A percentile compares a stretch with the other conserved stretches of the same genome.
phyloP scores from a whole-genome alignment of 1,140 invertebrate species.

The Monomorium pharaonis region DNA sequence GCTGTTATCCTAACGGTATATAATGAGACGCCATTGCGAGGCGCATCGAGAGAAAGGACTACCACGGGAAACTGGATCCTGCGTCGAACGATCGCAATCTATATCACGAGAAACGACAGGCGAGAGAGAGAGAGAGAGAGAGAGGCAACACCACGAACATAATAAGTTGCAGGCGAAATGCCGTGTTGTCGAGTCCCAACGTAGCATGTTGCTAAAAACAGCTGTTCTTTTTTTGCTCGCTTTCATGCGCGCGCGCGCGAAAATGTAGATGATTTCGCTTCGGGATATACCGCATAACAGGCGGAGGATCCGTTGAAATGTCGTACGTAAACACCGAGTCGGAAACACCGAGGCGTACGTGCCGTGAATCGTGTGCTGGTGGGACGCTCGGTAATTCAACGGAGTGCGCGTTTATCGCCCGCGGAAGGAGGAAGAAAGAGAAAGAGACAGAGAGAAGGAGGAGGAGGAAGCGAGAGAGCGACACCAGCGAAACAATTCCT shows the following conservation, averaged over 20 bases:
- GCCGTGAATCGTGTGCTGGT: constrained; percentile 20
- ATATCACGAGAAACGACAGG: constrained; percentile 19
- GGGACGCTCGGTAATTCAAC: background rate
- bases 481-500: constrained; percentile 35
- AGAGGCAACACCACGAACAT: too few species aligned
- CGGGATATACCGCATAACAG: background rate
- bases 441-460: background rate
- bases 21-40: constrained; percentile 27
- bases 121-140: background rate
- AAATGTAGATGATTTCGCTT: background rate
- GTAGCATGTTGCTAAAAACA: constrained; percentile 31
- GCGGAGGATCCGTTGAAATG: constrained; percentile 4
- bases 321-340: background rate
- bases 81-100: constrained; percentile 61
- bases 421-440: background rate
- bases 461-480: constrained; percentile 10
- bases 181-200: constrained; percentile 22
- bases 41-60: constrained; percentile 62
- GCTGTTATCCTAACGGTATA: constrained; percentile 70
- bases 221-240: background rate
- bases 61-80: constrained; percentile 55
- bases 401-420: background rate
- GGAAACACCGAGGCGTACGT: background rate
- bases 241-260: background rate
- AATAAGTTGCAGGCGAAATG: constrained; percentile 7